Evolutionary conservation across 2,113 vertebrate species (phyloP), one percentile per base, ranked within the genome.

Genomic region (Ptilonorhynchus violaceus): DNA sequence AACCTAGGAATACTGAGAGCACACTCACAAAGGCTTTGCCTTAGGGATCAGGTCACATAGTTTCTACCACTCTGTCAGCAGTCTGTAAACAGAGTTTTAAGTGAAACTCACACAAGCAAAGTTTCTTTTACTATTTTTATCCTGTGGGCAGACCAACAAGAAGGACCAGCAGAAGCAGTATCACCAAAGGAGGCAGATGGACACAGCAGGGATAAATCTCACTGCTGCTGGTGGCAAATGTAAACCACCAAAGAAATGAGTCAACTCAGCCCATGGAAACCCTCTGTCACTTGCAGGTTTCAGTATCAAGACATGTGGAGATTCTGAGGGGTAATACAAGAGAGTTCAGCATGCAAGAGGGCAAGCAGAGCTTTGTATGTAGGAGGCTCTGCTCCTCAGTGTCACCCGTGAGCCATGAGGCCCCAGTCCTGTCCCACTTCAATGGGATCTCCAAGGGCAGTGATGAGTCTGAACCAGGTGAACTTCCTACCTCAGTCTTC

Each of bases 41-140:
- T 79, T 63, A 37, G 47, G 39, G 52, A 77, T 62, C 15, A 7
- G 69, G 68, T 37, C 77, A 81, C 55, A 37, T 6, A 78, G 50
- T 60, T 81, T 62, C 64, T 78, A 58, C 14, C 2, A 3, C n/a
- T 58, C 58, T 78, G 46, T 30, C 85, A 77, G 66, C 56, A 85
- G 74, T 35, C 22, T 75, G 60, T n/a, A 74, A 73, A 81, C 24
- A 58, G 46, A 63, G 42, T 47, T 15, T 67, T 35, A 81, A 63
- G 73, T 25, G 41, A 85, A 93, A 94, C 39, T 90, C 64, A 41
- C 6, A 33, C 46, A 89, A 75, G 28, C 16, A 44, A 93, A 76
- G 49, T n/a, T 85, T 88, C 44, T 85, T 85, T 33, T 66, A 18
- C 49, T 86, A 49, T 70, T 87, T 85, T 91, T 62, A 84, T 58